Base-by-base conservation (phyloP, 2,888 invertebrate genomes). In the Thereva nobilitata region DNA sequence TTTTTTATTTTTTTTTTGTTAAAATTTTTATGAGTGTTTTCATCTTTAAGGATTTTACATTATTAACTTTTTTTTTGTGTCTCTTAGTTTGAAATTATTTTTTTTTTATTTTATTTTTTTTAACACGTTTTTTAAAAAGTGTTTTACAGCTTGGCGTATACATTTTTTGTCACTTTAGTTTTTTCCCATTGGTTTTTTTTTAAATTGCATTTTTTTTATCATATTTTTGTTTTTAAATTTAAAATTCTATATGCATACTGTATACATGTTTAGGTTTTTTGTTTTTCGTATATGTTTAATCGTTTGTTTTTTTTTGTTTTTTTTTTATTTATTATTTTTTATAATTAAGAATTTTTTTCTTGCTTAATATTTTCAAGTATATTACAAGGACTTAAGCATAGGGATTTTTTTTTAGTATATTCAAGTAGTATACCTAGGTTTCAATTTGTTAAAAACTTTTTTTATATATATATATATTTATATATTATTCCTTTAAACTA, bases 131-230 rank as follows among this genome's bases (percentile, higher is more conserved):
- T 23, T 23, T 23, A 23, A 23, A 23, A 23, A 23, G 66, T 66
- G 66, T 66, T 66, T 66, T 66, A 66, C 66, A 66, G 57, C 66
- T 66, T 66, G 56, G 66, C 66, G 66, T 66, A 66, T 66, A 66
- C 66, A 66, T 66, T 52, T 53, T 57, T 66, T 66, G 50, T 65
- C 54, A 56, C 49, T 65, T 65, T 65, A n/a, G 34, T 23, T 23
- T 23, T 23, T 23, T 23, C 23, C 23, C 23, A 40, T 55, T 65
- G 54, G 34, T 42, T 53, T n/a, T 8, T 64, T 57, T 57, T 54
- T 41, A 35, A 42, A 45, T 47, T 38, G 44, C 38, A 40, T 34
- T 50, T 50, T 50, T 50, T 50, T 50, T 34, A 7, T 34, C 9
- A 34, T 34, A 6, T 1, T 23, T 50, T 50, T 34, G 1, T 1